phyloP scores from a whole-genome alignment of 2,797 vertebrate species.

The Macropus fuliginosus region DNA sequence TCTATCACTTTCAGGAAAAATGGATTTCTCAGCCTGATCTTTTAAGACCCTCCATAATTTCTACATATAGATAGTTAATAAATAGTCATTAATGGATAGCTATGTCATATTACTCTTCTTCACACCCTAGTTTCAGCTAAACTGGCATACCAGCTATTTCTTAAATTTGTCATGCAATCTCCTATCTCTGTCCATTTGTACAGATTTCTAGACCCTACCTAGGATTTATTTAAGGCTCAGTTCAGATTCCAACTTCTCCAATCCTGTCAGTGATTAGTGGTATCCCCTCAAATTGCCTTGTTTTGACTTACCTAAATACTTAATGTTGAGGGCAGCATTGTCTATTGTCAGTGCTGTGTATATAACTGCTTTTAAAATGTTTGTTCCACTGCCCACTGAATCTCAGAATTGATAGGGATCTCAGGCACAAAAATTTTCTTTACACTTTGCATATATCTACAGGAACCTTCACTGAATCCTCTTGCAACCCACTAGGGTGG shows the following conservation, averaged over 20 bases:
- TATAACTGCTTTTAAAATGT: background rate
- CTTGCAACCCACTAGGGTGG: background rate
- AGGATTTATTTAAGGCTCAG: background rate
- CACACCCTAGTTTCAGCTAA: background rate
- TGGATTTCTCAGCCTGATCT: background rate
- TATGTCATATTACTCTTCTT: background rate
- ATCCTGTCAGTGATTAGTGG: background rate
- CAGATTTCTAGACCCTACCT: background rate
- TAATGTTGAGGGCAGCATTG: background rate
- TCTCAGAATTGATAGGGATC: background rate
- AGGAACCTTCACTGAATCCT: background rate
- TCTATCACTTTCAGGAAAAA: background rate
- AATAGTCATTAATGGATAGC: background rate
- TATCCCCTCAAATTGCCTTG: background rate
- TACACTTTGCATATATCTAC: background rate
- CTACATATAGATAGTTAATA: background rate
- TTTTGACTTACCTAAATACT: background rate
- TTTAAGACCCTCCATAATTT: background rate
- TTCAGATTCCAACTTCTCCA: background rate
- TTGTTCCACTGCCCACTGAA: background rate
- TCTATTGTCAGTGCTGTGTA: background rate
- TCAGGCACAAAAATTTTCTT: background rate
- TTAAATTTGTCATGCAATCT: background rate
- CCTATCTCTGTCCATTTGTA: background rate
- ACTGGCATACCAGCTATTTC: background rate